Evolutionary conservation across 1,140 invertebrate genomes (phyloP).

Genomic region (Batillaria attramentaria): DNA sequence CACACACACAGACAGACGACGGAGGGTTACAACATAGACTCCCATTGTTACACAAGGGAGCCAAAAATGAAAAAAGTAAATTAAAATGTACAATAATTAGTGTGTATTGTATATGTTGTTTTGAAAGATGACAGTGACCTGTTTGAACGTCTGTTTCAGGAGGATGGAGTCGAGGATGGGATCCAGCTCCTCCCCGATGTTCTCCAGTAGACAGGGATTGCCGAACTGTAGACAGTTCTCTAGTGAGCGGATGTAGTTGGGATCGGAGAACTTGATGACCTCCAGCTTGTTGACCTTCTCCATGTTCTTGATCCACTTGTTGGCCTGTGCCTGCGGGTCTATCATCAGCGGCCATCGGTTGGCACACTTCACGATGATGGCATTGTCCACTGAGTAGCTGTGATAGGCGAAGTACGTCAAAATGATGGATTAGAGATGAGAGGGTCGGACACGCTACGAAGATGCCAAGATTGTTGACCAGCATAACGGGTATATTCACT

Average conservation of each 20-base stretch:
- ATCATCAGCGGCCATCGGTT: constrained; percentile 73
- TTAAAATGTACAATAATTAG: too few relatives aligned
- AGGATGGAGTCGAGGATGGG: constrained; percentile 70
- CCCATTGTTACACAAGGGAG: too few relatives aligned
- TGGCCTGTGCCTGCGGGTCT: constrained; percentile 72
- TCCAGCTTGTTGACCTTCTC: constrained; percentile 70
- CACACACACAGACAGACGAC: too few relatives aligned
- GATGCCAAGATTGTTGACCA: too few relatives aligned
- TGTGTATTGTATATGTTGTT: too few relatives aligned
- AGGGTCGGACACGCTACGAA: too few relatives aligned
- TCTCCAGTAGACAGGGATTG: constrained; percentile 71
- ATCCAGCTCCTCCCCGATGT: constrained; percentile 71
- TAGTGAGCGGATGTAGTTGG: constrained; percentile 65
- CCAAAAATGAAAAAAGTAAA: too few relatives aligned
- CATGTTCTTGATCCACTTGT: constrained; percentile 73
- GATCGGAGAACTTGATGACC: constrained; percentile 68
- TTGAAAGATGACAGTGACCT: too few relatives aligned
- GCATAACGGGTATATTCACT: too few relatives aligned
- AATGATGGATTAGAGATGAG: too few relatives aligned
- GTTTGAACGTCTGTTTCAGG: constrained; percentile 69
- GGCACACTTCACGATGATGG: constrained; percentile 67
- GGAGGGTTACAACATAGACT: too few relatives aligned
- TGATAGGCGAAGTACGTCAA: constrained; percentile 19
- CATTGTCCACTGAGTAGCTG: constrained; percentile 73
- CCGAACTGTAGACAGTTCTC: constrained; percentile 73